Percentiles rank a stretch among this genome's conserved stretches.
Conservation (phyloP, 2,888 invertebrate genomes). For the Drosophila prolongata region DNA sequence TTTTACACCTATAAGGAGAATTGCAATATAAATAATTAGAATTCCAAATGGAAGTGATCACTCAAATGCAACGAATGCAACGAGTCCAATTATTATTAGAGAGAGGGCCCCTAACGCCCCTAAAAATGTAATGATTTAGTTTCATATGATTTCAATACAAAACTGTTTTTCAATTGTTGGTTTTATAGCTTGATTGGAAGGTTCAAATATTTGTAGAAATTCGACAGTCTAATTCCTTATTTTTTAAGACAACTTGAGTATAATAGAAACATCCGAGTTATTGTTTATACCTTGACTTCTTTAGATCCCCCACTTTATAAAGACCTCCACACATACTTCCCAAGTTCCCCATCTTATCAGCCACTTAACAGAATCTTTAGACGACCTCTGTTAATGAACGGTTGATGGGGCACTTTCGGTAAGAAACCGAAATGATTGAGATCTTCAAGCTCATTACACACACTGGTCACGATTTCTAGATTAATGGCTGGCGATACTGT, state of each 20-base stretch:
- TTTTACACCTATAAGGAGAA: too few relatives aligned
- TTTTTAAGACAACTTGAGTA: too few relatives aligned
- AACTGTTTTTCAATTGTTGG: too few relatives aligned
- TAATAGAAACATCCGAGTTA: too few relatives aligned
- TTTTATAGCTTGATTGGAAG: too few relatives aligned
- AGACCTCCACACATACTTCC: conserved; percentile 7
- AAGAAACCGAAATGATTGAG: conserved; percentile 9
- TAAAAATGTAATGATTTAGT: too few relatives aligned
- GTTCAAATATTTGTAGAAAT: too few relatives aligned
- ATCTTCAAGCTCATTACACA: conserved; percentile 28
- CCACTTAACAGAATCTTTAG: not conserved
- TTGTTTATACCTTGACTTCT: too few relatives aligned
- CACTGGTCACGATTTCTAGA: conserved; percentile 49
- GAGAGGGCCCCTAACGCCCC: not conserved
- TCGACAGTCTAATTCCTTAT: too few relatives aligned
- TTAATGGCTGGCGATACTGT: conserved; percentile 45
- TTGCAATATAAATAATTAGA: conserved; percentile 15
- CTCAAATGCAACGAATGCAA: conserved; percentile 5
- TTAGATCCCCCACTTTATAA: not conserved
- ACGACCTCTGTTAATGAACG: conserved; percentile 42
- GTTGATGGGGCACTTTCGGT: conserved; percentile 31
- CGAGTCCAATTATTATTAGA: not conserved
- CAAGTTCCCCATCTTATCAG: conserved; percentile 13
- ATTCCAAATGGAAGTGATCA: conserved; percentile 15
- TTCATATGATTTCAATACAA: too few relatives aligned